Conservation (phyloP, 2,113 vertebrate genomes). For the Furnarius figulus region DNA sequence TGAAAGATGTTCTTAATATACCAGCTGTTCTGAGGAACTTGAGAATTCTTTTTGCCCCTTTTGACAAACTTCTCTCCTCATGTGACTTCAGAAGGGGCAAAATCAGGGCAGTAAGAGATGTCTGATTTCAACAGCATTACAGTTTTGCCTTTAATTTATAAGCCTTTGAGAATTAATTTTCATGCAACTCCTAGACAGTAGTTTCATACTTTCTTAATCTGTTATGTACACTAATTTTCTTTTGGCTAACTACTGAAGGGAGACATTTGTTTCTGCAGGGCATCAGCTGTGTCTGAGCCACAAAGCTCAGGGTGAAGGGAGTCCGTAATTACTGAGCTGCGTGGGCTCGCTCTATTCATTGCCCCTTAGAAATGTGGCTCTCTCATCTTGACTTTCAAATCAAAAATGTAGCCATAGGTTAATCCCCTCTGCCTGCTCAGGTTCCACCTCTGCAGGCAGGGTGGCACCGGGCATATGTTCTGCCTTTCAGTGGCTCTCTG, state of each 20-base stretch:
- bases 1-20: neutral
- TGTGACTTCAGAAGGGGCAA: conserved; percentile 6
- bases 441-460: neutral
- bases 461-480: neutral
- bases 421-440: conserved; percentile 26
- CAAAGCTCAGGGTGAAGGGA: conserved; percentile 3
- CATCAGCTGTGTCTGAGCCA: conserved; percentile 12
- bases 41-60: neutral
- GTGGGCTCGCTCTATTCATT: neutral
- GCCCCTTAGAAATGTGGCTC: neutral
- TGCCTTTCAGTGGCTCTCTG: neutral
- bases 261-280: conserved; percentile 38
- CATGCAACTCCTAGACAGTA: neutral
- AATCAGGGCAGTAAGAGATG: neutral
- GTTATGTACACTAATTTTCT: conserved; percentile 10
- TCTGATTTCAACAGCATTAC: neutral
- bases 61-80: neutral
- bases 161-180: neutral
- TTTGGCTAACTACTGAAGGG: conserved; percentile 4
- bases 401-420: neutral
- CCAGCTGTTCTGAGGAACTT: neutral
- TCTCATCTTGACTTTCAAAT: conserved; percentile 7
- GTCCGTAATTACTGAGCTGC: neutral
- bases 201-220: conserved; percentile 34
- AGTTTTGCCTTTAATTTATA: neutral